A percentile compares a stretch with the other conserved stretches of the same genome.
Conservation (phyloP, 2,888 invertebrate species). For the Cremastinae sp. region DNA sequence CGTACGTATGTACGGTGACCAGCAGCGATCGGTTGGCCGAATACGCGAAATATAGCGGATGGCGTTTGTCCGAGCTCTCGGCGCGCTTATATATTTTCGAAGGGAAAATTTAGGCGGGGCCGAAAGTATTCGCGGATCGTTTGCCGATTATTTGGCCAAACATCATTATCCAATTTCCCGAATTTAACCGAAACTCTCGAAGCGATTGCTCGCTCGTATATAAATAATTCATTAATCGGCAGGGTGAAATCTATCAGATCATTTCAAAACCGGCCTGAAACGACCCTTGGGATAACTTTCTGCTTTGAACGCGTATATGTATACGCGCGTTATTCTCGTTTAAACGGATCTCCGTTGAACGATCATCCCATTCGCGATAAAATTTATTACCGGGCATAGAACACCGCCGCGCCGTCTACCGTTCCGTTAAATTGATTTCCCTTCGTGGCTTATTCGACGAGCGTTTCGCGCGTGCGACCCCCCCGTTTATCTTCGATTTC, state of each 20-base stretch:
- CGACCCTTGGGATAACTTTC: slow-evolving; percentile 40
- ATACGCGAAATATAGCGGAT: slow-evolving; percentile 42
- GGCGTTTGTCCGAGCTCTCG: no score
- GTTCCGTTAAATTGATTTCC: slow-evolving; percentile 41
- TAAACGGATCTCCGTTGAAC: neutral
- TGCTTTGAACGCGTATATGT: neutral
- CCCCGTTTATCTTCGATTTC: slow-evolving; percentile 49
- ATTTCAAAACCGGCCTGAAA: slow-evolving; percentile 43
- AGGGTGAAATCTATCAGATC: slow-evolving; percentile 62
- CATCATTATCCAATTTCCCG: slow-evolving; percentile 62
- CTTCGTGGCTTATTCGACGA: slow-evolving; percentile 26
- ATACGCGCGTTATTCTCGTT: neutral
- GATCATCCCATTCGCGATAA: slow-evolving; percentile 14
- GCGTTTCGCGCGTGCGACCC: slow-evolving; percentile 15
- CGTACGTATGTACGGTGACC: slow-evolving; percentile 22
- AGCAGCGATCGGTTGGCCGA: slow-evolving; percentile 25
- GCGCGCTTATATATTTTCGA: no score
- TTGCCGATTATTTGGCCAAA: slow-evolving; percentile 53
- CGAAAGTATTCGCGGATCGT: slow-evolving; percentile 33
- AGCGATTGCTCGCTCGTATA: slow-evolving; percentile 31
- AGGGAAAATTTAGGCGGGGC: no score
- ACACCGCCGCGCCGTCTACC: slow-evolving; percentile 4
- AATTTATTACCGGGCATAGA: slow-evolving; percentile 50
- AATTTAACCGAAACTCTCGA: slow-evolving; percentile 36
- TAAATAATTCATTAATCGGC: slow-evolving; percentile 57